A percentile compares a stretch with the other conserved stretches of the same genome.
Conservation (phyloP, 2,113 vertebrate genomes). For the Mobula birostris region DNA sequence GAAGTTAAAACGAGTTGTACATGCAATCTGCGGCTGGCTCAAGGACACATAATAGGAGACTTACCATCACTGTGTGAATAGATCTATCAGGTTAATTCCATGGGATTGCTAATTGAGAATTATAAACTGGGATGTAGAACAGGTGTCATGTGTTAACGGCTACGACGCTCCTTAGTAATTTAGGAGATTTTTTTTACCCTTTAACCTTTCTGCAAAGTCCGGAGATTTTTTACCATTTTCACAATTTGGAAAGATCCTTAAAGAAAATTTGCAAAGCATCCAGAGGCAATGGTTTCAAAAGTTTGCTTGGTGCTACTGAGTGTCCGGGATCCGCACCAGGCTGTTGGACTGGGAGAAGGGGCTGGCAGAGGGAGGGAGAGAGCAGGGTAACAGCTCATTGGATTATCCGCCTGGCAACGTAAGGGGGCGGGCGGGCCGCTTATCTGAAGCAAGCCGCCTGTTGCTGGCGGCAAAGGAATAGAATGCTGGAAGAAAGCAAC, state of each 20-base stretch:
- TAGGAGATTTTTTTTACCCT: background rate
- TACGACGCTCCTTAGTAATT: background rate
- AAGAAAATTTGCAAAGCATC: background rate
- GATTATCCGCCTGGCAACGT: background rate
- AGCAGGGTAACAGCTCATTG: background rate
- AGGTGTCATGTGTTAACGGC: background rate
- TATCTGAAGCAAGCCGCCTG: slow-evolving; percentile 48
- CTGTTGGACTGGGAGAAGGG: background rate
- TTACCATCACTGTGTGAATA: background rate
- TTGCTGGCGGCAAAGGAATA: slow-evolving; percentile 40
- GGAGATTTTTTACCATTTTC: background rate
- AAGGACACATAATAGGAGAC: background rate
- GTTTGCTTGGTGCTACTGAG: background rate
- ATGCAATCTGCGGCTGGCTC: background rate
- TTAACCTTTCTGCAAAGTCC: background rate
- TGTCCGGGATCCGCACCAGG: no score
- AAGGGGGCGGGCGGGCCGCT: background rate
- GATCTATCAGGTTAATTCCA: slow-evolving; percentile 4
- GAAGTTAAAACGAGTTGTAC: background rate
- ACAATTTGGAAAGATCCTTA: background rate
- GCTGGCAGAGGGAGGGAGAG: background rate
- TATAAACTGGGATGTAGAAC: background rate
- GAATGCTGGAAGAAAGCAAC: slow-evolving; percentile 38
- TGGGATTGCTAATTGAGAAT: background rate
- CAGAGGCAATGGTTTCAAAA: background rate